Evolutionary conservation across 2,797 vertebrate species (phyloP), one percentile per base, ranked within the genome.

Genomic region (Sciurus vulgaris): DNA sequence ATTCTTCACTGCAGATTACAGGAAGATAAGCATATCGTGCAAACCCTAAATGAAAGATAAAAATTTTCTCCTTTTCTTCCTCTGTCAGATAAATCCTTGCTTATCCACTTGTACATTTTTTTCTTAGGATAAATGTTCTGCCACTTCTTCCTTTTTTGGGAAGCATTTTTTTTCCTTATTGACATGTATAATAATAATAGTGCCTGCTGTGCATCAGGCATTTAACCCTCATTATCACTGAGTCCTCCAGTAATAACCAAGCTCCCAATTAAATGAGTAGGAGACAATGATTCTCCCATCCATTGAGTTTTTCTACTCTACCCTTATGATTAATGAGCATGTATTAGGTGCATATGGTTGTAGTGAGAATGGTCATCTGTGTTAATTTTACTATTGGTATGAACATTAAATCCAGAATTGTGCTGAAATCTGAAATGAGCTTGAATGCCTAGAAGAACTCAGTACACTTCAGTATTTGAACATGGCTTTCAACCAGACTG

Each of bases 81-180:
- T 92, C 73, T 91, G 30, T 85, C 78, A 88, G 72, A 65, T 49
- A 93, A 72, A 72, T 56, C 13, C 44, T 59, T 90, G 92, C 77
- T 69, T 22, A 63, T 78, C 7, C 83, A 0, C 61, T 91, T 88
- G 92, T 86, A 70, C 8, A 22, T 41, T n/a, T 89, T 38, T 82
- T 81, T 95, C 41, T 67, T n/a, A 65, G 61, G 35, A 51, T n/a
- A 82, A 59, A 44, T 78, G 56, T 13, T 81, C 28, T 89, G 4
- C 56, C 15, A 72, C 77, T 26, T 35, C 7, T n/a, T 13, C 38
- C 18, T 61, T 24, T 35, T 35, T 20, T 28, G 8, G 91, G 30
- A 94, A 94, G 17, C 35, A 24, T 70, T 90, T 95, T 44, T n/a
- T 82, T 67, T 9, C 28, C 13, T 44, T 92, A 44, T 86, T 35